Base-by-base conservation (phyloP, 2,113 vertebrate species). In the Planiliza haematocheilus region DNA sequence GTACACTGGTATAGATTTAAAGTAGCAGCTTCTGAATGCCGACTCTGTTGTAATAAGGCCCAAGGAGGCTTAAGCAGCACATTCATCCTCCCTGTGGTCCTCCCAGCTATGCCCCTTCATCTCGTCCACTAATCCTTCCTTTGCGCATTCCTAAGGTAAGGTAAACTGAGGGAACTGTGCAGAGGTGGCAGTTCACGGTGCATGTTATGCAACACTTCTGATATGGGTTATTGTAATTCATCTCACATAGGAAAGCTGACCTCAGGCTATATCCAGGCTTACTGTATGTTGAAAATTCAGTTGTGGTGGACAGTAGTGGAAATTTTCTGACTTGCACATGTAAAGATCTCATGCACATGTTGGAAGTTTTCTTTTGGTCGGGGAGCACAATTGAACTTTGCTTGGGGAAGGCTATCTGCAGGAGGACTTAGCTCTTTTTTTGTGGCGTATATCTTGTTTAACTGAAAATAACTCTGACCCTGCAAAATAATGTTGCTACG, bases 1-100 rank as follows among this genome's bases (percentile, higher is more conserved):
- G 34, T 56, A 43, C 41, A 12, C 20, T 60, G 10, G 36, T 49
- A 62, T 34, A 21, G 12, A 66, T 1, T 46, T 20, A 63, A 76
- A 60, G 41, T n/a, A n/a, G 42, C 61, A 45, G 49, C 61, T 71
- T 65, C 43, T 53, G 41, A 66, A 45, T 12, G 4, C 7, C 0
- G 66, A 50, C 59, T 76, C 20, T 76, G 48, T 66, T 77, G 77
- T 89, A 90, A 90, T 91, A 82, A 86, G 83, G 70, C 68, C 83
- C 70, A 1, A 13, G n/a, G 78, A 82, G 83, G 79, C 41, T 86
- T 55, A 50, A 57, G 71, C 55, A 13, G 56, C 82, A 79, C 72
- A 75, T 83, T 78, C 50, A 4, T 46, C 73, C 59, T 87, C 82
- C 77, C 78, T 34, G 62, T 63, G 52, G 81, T 67, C 65, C 34